phyloP scores from a whole-genome alignment of 2,888 invertebrate genomes.

The Therioaphis trifolii region DNA sequence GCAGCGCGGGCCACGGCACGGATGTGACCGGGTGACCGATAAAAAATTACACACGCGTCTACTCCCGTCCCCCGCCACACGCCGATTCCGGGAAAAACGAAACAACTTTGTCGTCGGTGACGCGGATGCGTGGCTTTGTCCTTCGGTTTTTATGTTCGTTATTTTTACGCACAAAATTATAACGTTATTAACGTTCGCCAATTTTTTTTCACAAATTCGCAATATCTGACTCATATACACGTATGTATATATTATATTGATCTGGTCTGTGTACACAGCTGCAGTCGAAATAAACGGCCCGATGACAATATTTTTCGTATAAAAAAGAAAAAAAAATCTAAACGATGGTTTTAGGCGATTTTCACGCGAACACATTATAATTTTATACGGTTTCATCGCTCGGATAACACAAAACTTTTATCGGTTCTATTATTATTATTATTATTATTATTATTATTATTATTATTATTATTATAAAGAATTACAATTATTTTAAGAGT shows the following conservation, averaged over 20 bases:
- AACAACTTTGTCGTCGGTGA: too few species aligned
- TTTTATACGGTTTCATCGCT: neutral
- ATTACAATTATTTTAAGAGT: too few species aligned
- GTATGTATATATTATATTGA: constrained; percentile 12
- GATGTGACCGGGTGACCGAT: neutral
- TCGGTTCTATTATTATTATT: neutral
- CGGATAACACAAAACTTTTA: neutral
- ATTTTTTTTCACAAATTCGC: constrained; percentile 37
- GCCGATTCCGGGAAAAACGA: neutral
- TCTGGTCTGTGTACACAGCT: constrained; percentile 51
- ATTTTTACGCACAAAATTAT: neutral
- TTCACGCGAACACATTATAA: neutral
- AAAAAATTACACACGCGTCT: too few species aligned
- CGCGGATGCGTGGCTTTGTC: neutral
- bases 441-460: neutral
- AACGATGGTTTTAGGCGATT: neutral
- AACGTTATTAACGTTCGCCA: constrained; percentile 21
- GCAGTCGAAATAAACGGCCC: constrained; percentile 1
- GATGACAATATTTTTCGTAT: constrained; percentile 18
- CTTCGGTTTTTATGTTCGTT: neutral
- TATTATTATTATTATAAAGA: neutral
- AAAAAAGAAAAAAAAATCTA: neutral
- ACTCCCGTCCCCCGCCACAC: neutral
- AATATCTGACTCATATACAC: neutral
- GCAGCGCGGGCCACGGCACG: too few species aligned